phyloP scores from a whole-genome alignment of 2,888 invertebrate genomes.

The Drosophila percnosoma region DNA sequence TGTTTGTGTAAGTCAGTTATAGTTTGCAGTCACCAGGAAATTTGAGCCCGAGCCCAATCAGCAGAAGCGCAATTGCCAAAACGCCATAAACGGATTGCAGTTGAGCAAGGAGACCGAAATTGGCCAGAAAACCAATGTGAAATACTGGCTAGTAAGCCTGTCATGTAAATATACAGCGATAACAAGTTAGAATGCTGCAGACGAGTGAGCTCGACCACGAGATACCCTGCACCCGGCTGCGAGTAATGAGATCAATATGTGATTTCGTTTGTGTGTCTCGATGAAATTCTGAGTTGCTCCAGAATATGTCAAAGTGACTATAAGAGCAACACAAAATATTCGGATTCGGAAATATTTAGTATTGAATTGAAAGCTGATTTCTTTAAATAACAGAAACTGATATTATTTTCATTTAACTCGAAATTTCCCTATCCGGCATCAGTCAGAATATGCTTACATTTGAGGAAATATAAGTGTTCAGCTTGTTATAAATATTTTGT shows the following conservation, averaged over 20 bases:
- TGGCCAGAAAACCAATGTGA: slow-evolving; percentile 39
- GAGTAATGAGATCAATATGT: neutral
- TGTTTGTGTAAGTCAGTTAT: slow-evolving; percentile 35
- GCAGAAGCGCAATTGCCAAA: slow-evolving; percentile 22
- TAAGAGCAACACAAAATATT: neutral
- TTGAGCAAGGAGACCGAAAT: neutral
- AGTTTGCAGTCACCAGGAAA: slow-evolving; percentile 40
- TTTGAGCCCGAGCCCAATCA: slow-evolving; percentile 38
- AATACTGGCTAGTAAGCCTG: slow-evolving; percentile 36
- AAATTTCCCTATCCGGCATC: neutral
- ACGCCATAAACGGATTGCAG: slow-evolving; percentile 33
- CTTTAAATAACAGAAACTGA: neutral
- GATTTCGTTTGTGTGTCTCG: neutral
- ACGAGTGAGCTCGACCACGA: neutral
- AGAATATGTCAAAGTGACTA: neutral
- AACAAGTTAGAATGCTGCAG: neutral
- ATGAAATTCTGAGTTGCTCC: neutral
- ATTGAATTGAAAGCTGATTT: neutral
- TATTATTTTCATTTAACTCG: neutral
- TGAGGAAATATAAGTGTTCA: neutral
- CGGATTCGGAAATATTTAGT: neutral
- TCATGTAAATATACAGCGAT: neutral
- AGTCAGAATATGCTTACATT: neutral
- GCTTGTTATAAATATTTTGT: neutral
- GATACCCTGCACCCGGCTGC: neutral